Base-by-base conservation (phyloP, 2,888 invertebrate genomes). In the Chymomyza amoena region DNA sequence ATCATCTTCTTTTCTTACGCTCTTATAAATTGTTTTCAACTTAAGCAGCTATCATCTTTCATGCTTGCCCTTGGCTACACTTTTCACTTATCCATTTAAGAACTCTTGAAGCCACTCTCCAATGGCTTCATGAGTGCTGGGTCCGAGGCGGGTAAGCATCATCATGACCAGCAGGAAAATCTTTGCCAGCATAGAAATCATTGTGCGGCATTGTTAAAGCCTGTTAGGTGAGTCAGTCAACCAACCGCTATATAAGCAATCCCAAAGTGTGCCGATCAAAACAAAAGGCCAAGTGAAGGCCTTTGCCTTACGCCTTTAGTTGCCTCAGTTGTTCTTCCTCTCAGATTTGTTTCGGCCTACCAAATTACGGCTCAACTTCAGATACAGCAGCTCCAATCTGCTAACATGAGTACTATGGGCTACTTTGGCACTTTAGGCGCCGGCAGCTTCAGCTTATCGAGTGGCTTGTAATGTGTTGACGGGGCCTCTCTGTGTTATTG, bases 391-490 rank as follows among this genome's bases (percentile, higher is more conserved):
- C 78, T 73, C 72, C 73, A 68, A 68, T 70, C 52, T 67, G 74
- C 72, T 71, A 68, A 66, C 70, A 57, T 68, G 64, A 62, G 54
- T 45, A 10, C 66, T 71, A 57, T 32, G 32, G 7, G 32, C 7
- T 32, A 32, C 32, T 32, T 51, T 87, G 83, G 85, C 83, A 83
- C 87, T 83, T 87, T 82, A 77, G 83, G 85, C 87, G 85, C 85
- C 83, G 70, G 80, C 85, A 76, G 80, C 80, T 80, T 86, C 87
- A 84, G 85, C 87, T 84, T 79, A 84, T 85, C 85, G 83, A 84
- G 87, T 87, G 83, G 83, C 83, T 73, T 85, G 85, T 84, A 84
- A 82, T 87, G 83, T 80, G 83, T 84, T 84, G 85, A 84, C 61
- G 61, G 67, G 45, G 45, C 56, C 56, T 56, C 54, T 56, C 72